Evolutionary conservation across 30 jellyfish, hydroid and myxozoan species (phyloP).

Genomic region (Chrysaora quinquecirrha): DNA sequence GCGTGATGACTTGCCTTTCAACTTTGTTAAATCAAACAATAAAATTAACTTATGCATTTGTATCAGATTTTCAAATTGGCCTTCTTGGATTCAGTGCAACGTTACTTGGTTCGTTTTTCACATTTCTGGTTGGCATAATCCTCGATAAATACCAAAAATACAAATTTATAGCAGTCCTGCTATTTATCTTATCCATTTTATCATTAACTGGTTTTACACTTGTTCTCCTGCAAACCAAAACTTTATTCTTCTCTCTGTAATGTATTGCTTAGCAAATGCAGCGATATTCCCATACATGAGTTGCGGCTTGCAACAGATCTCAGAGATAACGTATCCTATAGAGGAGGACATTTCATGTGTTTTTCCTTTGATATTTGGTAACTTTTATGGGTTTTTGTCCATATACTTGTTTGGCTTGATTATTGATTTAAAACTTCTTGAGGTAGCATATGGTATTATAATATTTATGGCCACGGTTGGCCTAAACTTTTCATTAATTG

Average conservation of each 20-base stretch:
- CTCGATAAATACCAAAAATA: slow-evolving; percentile 59
- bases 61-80: slow-evolving; percentile 66
- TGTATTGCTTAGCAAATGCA: slow-evolving; percentile 40
- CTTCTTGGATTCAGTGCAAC: slow-evolving; percentile 84
- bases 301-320: slow-evolving; percentile 81
- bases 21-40: slow-evolving; percentile 53
- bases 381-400: slow-evolving; percentile 66
- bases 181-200: slow-evolving; percentile 41
- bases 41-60: slow-evolving; percentile 21
- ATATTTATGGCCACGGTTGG: slow-evolving; percentile 40
- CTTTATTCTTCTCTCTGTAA: slow-evolving; percentile 38
- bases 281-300: slow-evolving; percentile 64
- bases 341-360: slow-evolving; percentile 78
- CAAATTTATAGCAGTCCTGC: slow-evolving; percentile 34
- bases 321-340: slow-evolving; percentile 87
- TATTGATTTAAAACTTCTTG: slow-evolving; percentile 28
- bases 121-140: slow-evolving; percentile 56
- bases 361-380: slow-evolving; percentile 69
- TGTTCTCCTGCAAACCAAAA: slow-evolving; percentile 35
- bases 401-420: slow-evolving; percentile 54
- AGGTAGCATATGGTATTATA: slow-evolving; percentile 42
- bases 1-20: slow-evolving; percentile 47
- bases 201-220: slow-evolving; percentile 58
- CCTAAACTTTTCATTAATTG: slow-evolving; percentile 36
- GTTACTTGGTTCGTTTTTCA: slow-evolving; percentile 51